Percentiles rank a stretch among this genome's conserved stretches.
phyloP scores from a whole-genome alignment of 1,140 invertebrate genomes.

The Hylaeus anthracinus region DNA sequence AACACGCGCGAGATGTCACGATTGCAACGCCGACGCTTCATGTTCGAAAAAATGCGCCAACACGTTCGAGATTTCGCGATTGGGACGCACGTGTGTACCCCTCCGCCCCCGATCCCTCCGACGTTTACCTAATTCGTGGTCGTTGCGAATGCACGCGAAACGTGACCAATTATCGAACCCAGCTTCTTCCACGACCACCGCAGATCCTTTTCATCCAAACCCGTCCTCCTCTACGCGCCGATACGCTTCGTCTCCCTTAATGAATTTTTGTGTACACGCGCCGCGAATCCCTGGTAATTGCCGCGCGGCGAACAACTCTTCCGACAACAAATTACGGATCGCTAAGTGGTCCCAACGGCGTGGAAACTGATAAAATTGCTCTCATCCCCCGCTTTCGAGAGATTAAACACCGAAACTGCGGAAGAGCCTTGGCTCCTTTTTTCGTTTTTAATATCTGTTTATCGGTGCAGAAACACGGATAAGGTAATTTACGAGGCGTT shows the following conservation, averaged over 20 bases:
- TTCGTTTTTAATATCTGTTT: too few relatives aligned
- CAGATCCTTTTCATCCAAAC: conserved; percentile 8
- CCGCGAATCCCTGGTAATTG: conserved; percentile 22
- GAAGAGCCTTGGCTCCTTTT: too few relatives aligned
- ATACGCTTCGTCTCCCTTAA: conserved; percentile 3
- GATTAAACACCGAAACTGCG: too few relatives aligned
- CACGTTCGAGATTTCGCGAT: conserved; percentile 35
- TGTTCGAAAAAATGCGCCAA: conserved; percentile 12
- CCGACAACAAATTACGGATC: conserved; percentile 22
- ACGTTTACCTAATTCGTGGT: conserved; percentile 40
- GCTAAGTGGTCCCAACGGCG: not conserved
- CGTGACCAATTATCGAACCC: conserved; percentile 53
- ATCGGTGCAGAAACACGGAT: too few relatives aligned
- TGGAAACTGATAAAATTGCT: not conserved
- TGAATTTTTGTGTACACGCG: conserved; percentile 6
- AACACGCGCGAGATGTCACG: conserved; percentile 29
- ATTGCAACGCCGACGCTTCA: not conserved
- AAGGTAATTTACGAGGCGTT: not conserved
- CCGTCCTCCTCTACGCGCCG: not conserved
- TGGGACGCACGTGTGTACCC: not conserved
- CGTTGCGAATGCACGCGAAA: conserved; percentile 23
- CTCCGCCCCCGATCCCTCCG: not conserved
- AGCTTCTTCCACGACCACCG: conserved; percentile 3
- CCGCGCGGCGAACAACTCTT: not conserved
- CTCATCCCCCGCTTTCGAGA: too few relatives aligned